Evolutionary conservation across 2,113 vertebrate species (phyloP), one percentile per base, ranked within the genome.

Genomic region (Maylandia zebra): DNA sequence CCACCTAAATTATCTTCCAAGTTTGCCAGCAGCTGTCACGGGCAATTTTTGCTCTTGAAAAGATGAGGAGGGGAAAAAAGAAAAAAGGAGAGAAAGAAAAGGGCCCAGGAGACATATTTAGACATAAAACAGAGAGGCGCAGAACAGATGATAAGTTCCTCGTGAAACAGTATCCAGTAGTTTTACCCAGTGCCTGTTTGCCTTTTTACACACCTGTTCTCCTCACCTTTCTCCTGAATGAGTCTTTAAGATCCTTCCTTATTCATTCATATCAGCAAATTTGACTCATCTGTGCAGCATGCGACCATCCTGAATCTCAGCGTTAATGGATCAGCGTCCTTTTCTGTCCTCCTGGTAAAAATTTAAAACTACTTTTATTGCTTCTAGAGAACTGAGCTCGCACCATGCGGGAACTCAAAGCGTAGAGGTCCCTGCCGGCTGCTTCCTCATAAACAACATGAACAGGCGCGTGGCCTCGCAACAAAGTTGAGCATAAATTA

Each of bases 401-500:
- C 71, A 56, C 41, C 38, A 56, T 9, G 22, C 50, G 27, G 84
- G 14, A 76, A 27, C 85, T 82, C 59, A 12, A 43, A 50, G 50
- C 43, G 83, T 79, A 88, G 69, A 32, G 83, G 38, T 59, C n/a
- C 88, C 82, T 69, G 38, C 89, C 81, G 45, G 88, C 78, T 86
- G 85, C 66, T 34, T 45, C 86, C 87, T 79, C 86, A 81, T 91
- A 92, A 95, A 93, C 91, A 91, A 83, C 76, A 57, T 3, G 34
- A 83, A 50, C 78, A 69, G 91, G 89, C 92, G 17, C 82, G 89
- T 92, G 88, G 84, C 88, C 90, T 90, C 7, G 13, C 71, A 82
- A 88, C 91, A 85, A 56, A 76, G 80, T 22, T 9, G 11, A 57
- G 53, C 61, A 85, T 96, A 93, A 93, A 96, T 92, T 92, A 88